A percentile compares a stretch with the other conserved stretches of the same genome.
phyloP scores from a whole-genome alignment of 2,797 vertebrate genomes.

The Sebastiscus albofasciatus region DNA sequence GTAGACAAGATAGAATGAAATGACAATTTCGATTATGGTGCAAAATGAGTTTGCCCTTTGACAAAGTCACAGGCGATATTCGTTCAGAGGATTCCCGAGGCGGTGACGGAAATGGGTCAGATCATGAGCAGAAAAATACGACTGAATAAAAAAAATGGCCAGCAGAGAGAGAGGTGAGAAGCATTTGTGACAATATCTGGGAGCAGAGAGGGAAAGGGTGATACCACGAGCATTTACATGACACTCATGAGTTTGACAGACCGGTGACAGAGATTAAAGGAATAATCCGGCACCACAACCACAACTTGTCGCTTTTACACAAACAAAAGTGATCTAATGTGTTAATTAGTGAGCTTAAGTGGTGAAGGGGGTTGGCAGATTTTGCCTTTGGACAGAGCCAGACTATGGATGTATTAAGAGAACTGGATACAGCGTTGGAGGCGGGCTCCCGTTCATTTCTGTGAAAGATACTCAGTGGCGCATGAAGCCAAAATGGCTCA shows the following conservation, averaged over 20 bases:
- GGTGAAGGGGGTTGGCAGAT: not conserved
- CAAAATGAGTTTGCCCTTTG: conserved; percentile 64
- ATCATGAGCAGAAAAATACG: conserved; percentile 31
- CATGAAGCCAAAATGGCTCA: too few relatives aligned
- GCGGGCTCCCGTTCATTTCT: too few relatives aligned
- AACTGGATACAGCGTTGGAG: too few relatives aligned
- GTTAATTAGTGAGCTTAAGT: not conserved
- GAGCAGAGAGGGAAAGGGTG: not conserved
- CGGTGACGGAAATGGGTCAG: conserved; percentile 34
- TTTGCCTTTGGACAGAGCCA: too few relatives aligned
- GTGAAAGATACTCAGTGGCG: too few relatives aligned
- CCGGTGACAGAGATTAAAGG: not conserved
- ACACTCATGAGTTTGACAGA: not conserved
- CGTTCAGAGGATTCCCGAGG: conserved; percentile 29
- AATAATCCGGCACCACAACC: not conserved
- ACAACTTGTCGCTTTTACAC: not conserved
- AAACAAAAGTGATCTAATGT: not conserved
- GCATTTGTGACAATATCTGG: not conserved
- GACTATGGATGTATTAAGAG: too few relatives aligned
- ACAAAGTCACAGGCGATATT: conserved; percentile 52
- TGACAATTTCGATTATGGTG: conserved; percentile 52
- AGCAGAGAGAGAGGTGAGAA: not conserved
- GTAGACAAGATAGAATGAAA: conserved; percentile 34
- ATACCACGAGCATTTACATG: not conserved
- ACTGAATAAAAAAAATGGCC: conserved; percentile 9